These are phyloP conservation scores for Hemicordylus capensis DNA, from an alignment of 2,113 vertebrate species.

Conservation along the genomic window DNA sequence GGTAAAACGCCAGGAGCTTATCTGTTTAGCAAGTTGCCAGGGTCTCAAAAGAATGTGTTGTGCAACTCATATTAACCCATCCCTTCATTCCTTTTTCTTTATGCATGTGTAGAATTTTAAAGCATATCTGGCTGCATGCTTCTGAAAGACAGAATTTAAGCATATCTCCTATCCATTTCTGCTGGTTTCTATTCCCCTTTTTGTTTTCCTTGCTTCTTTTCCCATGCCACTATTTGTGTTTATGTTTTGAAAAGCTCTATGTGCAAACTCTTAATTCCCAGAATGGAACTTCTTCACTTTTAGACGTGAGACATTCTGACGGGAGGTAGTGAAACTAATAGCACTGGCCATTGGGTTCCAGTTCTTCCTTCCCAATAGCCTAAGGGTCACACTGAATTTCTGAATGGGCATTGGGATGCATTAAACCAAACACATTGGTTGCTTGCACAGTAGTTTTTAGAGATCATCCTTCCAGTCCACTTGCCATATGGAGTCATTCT, in stretches of 20 bases:
- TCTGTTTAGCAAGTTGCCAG: neutral
- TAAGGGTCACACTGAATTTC: neutral
- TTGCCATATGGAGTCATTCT: neutral
- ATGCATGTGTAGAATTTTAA: neutral
- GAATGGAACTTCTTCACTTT: neutral
- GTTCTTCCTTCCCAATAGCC: neutral
- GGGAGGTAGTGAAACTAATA: neutral
- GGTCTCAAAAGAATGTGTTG: neutral
- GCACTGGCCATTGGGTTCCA: neutral
- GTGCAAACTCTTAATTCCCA: too few relatives aligned
- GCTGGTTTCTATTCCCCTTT: neutral
- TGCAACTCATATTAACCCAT: neutral
- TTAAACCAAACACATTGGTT: neutral
- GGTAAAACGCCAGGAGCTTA: constrained; percentile 9
- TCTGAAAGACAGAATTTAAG: neutral
- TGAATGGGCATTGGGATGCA: neutral
- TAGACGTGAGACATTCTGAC: neutral
- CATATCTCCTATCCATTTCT: neutral
- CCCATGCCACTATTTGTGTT: too few relatives aligned
- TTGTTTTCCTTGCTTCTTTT: too few relatives aligned
- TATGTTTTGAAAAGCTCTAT: too few relatives aligned
- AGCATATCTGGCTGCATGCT: neutral
- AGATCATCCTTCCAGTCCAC: neutral
- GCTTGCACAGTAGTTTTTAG: neutral
- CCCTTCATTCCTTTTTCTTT: neutral